Evolutionary conservation across 2,888 invertebrate genomes (phyloP).

Genomic region (Aleiodes leptofemur): DNA sequence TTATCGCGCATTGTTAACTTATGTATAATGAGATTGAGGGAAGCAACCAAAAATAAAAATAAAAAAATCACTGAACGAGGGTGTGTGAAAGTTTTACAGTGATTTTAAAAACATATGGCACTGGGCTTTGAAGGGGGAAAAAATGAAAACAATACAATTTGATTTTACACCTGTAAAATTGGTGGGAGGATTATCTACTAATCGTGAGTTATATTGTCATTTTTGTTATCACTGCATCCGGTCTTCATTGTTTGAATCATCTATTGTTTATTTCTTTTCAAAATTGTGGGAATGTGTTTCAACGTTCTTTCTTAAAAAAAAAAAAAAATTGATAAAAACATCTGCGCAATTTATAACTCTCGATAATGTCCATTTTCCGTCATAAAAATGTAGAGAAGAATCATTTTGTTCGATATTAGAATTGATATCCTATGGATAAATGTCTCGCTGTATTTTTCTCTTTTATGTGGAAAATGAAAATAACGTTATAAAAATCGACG

Average conservation of each 20-base stretch:
- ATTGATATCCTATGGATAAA: background rate
- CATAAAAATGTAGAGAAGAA: background rate
- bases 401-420: background rate
- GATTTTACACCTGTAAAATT: constrained; percentile 63
- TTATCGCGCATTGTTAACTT: background rate
- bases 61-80: background rate
- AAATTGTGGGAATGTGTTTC: constrained; percentile 31
- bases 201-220: constrained; percentile 37
- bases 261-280: constrained; percentile 11
- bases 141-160: constrained; percentile 1
- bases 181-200: constrained; percentile 11
- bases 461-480: constrained; percentile 17
- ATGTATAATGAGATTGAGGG: background rate
- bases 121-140: background rate
- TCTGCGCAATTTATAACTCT: constrained; percentile 18
- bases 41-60: background rate
- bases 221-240: constrained; percentile 35
- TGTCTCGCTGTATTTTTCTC: background rate
- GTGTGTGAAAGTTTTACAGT: constrained; percentile 7
- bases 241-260: constrained; percentile 22
- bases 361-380: background rate
- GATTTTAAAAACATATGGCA: constrained; percentile 27
- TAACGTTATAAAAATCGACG: background rate
- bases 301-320: background rate
- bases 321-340: constrained; percentile 10